Percentiles rank a stretch among this genome's conserved stretches.
Evolutionary conservation across 2,113 vertebrate species (phyloP).

Genomic region (Phylloscopus trochiloides): DNA sequence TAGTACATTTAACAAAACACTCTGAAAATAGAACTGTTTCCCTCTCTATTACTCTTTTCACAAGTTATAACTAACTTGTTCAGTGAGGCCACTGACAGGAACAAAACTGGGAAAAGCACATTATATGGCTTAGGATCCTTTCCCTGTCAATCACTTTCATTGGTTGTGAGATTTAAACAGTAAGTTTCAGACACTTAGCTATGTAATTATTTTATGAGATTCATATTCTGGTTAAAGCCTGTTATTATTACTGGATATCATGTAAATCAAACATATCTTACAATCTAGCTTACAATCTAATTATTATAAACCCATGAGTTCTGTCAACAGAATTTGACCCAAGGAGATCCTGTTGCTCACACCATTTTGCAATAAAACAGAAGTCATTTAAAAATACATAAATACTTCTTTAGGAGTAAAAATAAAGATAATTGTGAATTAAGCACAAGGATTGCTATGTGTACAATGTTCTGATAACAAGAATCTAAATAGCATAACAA

Average conservation of each 20-base stretch:
- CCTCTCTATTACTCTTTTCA: neutral
- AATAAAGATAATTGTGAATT: neutral
- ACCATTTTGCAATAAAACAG: neutral
- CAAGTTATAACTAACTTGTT: neutral
- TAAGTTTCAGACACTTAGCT: neutral
- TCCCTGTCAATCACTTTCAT: fast-evolving
- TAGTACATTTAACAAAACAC: neutral
- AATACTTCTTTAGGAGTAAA: neutral
- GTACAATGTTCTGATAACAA: neutral
- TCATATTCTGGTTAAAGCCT: neutral
- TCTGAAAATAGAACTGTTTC: neutral
- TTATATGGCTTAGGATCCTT: neutral
- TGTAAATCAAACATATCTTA: neutral
- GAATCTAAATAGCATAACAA: neutral
- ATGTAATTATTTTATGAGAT: neutral
- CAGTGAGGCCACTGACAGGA: neutral
- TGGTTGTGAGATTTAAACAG: neutral
- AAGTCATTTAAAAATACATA: neutral
- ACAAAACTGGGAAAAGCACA: neutral
- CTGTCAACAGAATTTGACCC: neutral
- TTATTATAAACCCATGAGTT: neutral
- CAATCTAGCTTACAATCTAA: neutral
- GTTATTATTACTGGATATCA: neutral
- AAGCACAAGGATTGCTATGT: neutral
- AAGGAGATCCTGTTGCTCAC: neutral